A percentile compares a stretch with the other conserved stretches of the same genome.
These are phyloP conservation scores for Drosophila aff. DNA, from an alignment of 1,140 invertebrate species.

Conservation along the genomic window DNA sequence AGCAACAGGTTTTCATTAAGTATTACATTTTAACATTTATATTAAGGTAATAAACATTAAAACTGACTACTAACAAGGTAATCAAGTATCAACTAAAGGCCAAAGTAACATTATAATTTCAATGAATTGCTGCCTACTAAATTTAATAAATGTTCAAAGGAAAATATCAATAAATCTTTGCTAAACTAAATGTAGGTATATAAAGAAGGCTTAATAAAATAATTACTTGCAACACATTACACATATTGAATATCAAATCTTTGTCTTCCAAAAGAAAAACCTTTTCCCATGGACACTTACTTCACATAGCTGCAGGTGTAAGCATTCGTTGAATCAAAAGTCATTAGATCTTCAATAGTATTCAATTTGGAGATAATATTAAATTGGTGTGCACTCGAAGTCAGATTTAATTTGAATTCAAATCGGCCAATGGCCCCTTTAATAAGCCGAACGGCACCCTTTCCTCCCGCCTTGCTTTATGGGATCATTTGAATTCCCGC, in stretches of 20 bases:
- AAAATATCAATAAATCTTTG: not conserved
- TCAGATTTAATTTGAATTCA: not conserved
- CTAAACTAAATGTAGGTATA: not conserved
- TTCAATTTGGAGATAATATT: constrained; percentile 11
- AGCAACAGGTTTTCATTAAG: not conserved
- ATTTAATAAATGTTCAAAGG: no score
- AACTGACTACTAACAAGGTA: not conserved
- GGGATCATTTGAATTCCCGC: constrained; percentile 12
- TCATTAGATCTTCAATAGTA: constrained; percentile 12
- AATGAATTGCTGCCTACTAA: not conserved
- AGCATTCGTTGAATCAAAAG: not conserved
- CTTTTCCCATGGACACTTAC: not conserved
- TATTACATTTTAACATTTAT: not conserved
- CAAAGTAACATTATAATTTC: not conserved
- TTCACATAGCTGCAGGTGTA: constrained; percentile 6
- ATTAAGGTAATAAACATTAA: not conserved
- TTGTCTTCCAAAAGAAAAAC: not conserved
- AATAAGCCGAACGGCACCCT: constrained; percentile 19
- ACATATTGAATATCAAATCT: no score
- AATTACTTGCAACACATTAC: not conserved
- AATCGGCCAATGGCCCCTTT: constrained; percentile 13
- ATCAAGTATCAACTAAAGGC: not conserved
- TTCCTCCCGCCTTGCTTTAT: constrained; percentile 9
- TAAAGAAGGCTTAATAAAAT: not conserved
- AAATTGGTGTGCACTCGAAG: constrained; percentile 10